Conservation (phyloP, 2,797 vertebrate species). For the Phylloscopus collybita region DNA sequence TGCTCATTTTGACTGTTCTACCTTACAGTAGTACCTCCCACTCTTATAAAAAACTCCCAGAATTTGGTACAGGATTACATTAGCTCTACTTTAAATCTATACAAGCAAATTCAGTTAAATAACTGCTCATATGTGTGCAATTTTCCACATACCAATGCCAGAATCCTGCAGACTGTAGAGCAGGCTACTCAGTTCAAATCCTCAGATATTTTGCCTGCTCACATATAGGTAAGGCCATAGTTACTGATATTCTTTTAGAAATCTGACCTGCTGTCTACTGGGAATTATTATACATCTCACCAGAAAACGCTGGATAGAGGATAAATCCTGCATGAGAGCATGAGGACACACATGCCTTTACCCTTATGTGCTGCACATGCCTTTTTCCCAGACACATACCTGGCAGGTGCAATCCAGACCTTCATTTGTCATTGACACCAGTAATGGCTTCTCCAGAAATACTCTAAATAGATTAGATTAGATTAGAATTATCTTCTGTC, state of each 20-base stretch:
- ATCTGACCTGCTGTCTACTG: neutral
- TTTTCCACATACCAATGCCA: conserved; percentile 27
- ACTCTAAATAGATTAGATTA: conserved; percentile 36
- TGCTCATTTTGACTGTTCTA: neutral
- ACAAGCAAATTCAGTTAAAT: neutral
- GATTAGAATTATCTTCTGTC: conserved; percentile 18
- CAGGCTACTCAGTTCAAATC: conserved; percentile 16
- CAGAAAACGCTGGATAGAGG: conserved; percentile 6
- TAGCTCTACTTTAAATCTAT: neutral
- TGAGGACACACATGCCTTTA: neutral
- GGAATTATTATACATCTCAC: neutral
- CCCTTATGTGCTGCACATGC: neutral
- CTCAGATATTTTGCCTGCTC: neutral
- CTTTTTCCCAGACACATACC: conserved; percentile 30
- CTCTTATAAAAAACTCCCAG: neutral
- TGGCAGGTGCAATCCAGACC: conserved; percentile 57
- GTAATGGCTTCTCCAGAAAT: conserved; percentile 36
- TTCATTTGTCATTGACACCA: conserved; percentile 45
- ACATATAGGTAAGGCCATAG: neutral
- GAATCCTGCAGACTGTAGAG: conserved; percentile 10
- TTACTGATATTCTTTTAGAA: conserved; percentile 11
- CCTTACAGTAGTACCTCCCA: neutral
- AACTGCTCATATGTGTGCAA: neutral
- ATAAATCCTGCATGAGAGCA: neutral
- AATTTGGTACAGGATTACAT: neutral